Evolutionary conservation across 2,113 vertebrate genomes (phyloP), one percentile per base, ranked within the genome.

Genomic region (Steatornis caripensis): DNA sequence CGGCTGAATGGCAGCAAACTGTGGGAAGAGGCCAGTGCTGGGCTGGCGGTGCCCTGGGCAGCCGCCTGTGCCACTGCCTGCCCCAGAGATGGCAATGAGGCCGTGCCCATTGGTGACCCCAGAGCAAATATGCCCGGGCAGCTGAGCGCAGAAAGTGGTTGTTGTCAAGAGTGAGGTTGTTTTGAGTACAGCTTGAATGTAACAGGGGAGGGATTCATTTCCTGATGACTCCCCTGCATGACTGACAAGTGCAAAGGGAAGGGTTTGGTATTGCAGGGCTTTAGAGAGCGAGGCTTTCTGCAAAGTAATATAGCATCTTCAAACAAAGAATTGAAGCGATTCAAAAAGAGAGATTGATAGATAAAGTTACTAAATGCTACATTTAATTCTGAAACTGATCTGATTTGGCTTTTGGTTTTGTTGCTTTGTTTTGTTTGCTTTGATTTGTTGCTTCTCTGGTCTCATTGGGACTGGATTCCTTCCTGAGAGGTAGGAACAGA

Each of bases 51-150:
- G 72, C 39, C 39, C 14, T 2, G 2, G 46, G 61, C 58, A 91
- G 46, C 51, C 4, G 46, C 15, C 15, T 5, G 17, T 53, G 58
- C 45, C 27, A 2, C 45, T 43, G 66, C 41, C 30, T 37, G 34
- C 30, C n/a, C n/a, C 53, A 20, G 45, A 19, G n/a, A 29, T 5
- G 5, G 27, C 60, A 36, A 24, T 0, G 36, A 13, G 27, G 6
- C 15, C 0, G 0, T 10, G n/a, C 51, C 66, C 4, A 1, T 66
- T 1, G 0, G 57, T 30, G 79, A 72, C 43, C 55, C 36, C 57
- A 51, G 74, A 60, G 34, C 24, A 48, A 68, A 43, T 2, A n/a
- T 22, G n/a, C 21, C 14, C 1, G 1, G 46, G 18, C 12, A 68
- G 7, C 21, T 34, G 66, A 84, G 36, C 57, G 24, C 23, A 46